Evolutionary conservation across 2,113 vertebrate genomes (phyloP).

Genomic region (Pseudonaja textilis): DNA sequence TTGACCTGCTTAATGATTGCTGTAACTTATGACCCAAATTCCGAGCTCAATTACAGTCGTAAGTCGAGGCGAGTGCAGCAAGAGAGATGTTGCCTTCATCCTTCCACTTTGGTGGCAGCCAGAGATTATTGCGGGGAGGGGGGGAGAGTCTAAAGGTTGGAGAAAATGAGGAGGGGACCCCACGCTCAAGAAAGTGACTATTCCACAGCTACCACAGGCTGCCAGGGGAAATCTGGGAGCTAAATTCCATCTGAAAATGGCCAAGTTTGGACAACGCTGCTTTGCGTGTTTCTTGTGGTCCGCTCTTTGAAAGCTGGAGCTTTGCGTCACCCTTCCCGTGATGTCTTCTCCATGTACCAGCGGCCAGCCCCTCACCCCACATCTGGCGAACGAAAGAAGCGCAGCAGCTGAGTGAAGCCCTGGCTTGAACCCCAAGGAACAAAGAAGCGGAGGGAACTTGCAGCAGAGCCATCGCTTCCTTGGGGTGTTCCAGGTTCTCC

Average conservation of each 20-base stretch:
- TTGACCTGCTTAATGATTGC: background rate
- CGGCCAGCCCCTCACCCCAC: background rate
- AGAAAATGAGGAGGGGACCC: background rate
- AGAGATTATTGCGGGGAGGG: background rate
- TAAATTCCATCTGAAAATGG: background rate
- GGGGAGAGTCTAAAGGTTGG: background rate
- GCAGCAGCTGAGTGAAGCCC: background rate
- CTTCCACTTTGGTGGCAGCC: background rate
- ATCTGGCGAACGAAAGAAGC: background rate
- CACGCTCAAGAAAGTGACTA: background rate
- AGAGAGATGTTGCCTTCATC: background rate
- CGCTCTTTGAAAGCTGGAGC: background rate
- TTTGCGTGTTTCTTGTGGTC: background rate
- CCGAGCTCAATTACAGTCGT: background rate
- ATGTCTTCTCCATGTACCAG: background rate
- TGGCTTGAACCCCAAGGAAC: background rate
- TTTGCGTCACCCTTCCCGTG: background rate
- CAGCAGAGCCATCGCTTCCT: background rate
- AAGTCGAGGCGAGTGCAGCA: background rate
- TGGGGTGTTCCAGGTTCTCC: slow-evolving; percentile 4
- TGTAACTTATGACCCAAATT: background rate
- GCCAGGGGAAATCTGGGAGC: background rate
- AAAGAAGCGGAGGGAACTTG: background rate
- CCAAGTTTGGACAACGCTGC: background rate
- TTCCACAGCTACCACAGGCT: background rate